phyloP scores from a whole-genome alignment of 2,797 vertebrate species.

The Furcifer pardalis region DNA sequence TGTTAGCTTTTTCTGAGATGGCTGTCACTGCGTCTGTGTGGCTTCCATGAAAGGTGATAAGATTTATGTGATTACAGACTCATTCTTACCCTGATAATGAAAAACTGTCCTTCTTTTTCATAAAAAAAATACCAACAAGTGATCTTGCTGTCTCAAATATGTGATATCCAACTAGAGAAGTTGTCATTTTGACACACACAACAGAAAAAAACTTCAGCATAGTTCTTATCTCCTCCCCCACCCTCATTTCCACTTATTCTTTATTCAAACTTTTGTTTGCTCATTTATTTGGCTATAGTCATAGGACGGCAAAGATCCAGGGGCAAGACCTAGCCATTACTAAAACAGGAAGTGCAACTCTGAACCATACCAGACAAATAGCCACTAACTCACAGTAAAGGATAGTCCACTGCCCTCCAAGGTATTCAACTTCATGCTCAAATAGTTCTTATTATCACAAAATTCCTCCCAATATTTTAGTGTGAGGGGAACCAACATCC shows the following conservation, averaged over 20 bases:
- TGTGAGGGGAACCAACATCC: no score
- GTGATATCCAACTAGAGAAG: background rate
- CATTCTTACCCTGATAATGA: background rate
- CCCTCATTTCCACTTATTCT: background rate
- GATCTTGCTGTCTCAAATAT: conserved; percentile 1
- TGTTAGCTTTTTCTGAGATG: background rate
- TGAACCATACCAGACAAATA: no score
- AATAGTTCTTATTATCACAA: no score
- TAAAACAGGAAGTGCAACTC: no score
- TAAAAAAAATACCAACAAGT: background rate
- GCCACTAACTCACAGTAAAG: no score
- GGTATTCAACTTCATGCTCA: no score
- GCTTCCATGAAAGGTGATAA: background rate
- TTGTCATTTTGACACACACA: background rate
- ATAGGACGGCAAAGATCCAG: no score
- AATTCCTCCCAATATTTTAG: no score
- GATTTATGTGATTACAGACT: background rate
- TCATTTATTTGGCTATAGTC: no score
- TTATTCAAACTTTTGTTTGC: background rate
- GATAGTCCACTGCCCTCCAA: no score
- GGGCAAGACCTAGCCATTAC: no score
- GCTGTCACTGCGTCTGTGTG: background rate
- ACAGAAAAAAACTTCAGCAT: background rate
- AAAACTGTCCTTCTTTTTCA: background rate
- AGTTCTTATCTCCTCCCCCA: background rate